Evolutionary conservation across 1,140 invertebrate species (phyloP), one percentile per base, ranked within the genome.

Genomic region (Cheumatopsyche charites): DNA sequence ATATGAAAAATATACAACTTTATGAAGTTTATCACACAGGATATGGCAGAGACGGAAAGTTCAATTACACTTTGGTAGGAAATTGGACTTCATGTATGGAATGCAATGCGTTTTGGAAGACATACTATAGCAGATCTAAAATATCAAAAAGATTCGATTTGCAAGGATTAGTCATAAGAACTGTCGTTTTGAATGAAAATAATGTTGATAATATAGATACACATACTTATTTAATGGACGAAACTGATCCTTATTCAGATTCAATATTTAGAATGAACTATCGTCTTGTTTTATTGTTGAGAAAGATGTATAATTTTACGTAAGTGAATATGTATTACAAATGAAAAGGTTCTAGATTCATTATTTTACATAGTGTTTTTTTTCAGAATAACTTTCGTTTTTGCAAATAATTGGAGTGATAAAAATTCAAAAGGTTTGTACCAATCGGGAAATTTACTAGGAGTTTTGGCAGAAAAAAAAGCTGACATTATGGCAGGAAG

Each of bases 381-480:
- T 67, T 43, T 15, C 45, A 76, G 75, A 17, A 76, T 73, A 58
- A 69, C 17, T 58, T 72, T 73, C 42, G 62, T 73, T 12, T 23
- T 71, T 15, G 75, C 75, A 1, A 70, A 76, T 36, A 76, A 76
- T 58, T 76, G 75, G 75, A 76, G 69, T 71, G 72, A 76, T 41
- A 76, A 73, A 55, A 76, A 76, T 73, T 72, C 43, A 0, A 76
- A 73, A 26, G 75, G 75, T n/a, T 66, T 72, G n/a, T 76, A 73
- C 41, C 67, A 58, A 47, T 73, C 75, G 12, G 70, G 67, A 42
- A 76, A 76, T 69, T 70, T 76, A 52, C 19, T 76, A 17, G 75
- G 75, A 41, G 29, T 76, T 45, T 62, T 76, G 7, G 66, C 36
- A 0, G 70, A 76, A 9, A 73, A 70, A 49, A 76, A 76, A 70